Evolutionary conservation across 2,888 invertebrate genomes (phyloP), one percentile per base, ranked within the genome.

Genomic region (Tipula lateralis): DNA sequence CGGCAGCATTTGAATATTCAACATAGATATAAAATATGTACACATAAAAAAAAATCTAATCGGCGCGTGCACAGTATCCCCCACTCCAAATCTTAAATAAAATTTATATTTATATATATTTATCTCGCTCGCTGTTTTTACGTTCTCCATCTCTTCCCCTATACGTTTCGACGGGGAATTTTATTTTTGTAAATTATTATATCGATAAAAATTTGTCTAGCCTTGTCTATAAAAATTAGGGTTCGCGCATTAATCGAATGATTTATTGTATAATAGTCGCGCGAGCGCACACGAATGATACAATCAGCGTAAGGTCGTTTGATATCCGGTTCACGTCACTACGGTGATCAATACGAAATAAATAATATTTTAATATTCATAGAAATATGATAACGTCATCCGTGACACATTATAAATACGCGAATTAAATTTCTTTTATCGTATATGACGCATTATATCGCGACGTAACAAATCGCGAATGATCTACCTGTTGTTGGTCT

Each of bases 41-140:
- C n/a, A 1, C 12, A 50, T 24, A 66, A 66, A 66, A 66, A 24
- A 66, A 66, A 66, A 66, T 24, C 39, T 39, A 13, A 66, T 66
- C 66, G 66, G 66, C 66, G 66, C 66, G 66, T 66, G 66, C 24
- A 66, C 66, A 24, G 24, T 66, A 66, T 66, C 66, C 66, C 66
- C n/a, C 24, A 9, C 66, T 1, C 9, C 66, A 24, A 66, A 66
- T 24, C 3, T 7, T 39, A 39, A 39, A n/a, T n/a, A n/a, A n/a
- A n/a, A n/a, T n/a, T 24, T 66, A 24, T 6, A 9, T 66, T 66
- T 7, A 66, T 9, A 66, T 66, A 66, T 66, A 66, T 66, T 66
- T 24, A 66, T 66, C 66, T 66, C 66, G 12, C 66, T 44, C 44
- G 44, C 13, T 44, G n/a, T 19, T 66, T 19, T 24, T 3, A 66